Conservation (phyloP, 1,140 invertebrate species). For the Sinella curviseta region DNA sequence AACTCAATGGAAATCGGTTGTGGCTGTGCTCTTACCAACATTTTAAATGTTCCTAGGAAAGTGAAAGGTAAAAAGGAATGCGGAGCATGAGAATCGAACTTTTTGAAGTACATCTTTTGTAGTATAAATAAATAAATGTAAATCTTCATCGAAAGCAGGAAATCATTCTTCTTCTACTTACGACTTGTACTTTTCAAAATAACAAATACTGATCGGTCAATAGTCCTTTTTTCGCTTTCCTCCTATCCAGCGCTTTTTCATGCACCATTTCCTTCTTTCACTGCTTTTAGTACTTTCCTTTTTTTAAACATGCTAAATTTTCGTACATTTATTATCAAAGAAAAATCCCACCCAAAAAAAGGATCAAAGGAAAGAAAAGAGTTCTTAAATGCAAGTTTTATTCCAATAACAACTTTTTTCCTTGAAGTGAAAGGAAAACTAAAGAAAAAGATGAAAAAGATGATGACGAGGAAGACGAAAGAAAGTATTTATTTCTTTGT, state of each 20-base stretch:
- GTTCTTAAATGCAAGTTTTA: slow-evolving; percentile 23
- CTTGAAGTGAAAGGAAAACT: slow-evolving; percentile 9
- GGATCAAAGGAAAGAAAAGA: slow-evolving; percentile 17
- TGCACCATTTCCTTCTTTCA: slow-evolving; percentile 15
- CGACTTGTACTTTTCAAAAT: neutral
- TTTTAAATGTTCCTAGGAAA: no score
- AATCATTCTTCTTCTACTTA: no score
- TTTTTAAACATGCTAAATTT: neutral
- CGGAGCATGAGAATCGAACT: no score
- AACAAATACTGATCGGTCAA: neutral
- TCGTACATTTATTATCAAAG: slow-evolving; percentile 3
- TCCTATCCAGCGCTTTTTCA: no score
- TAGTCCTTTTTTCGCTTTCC: neutral
- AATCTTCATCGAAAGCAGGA: no score
- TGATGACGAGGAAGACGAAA: slow-evolving; percentile 13
- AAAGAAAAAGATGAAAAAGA: neutral
- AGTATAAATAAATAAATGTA: no score
- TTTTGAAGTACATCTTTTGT: no score
- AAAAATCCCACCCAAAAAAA: slow-evolving; percentile 3
- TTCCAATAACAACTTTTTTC: slow-evolving; percentile 25
- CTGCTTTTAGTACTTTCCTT: slow-evolving; percentile 1
- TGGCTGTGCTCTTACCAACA: no score
- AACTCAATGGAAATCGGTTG: no score
- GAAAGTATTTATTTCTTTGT: slow-evolving; percentile 8
- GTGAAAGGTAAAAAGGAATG: no score